phyloP scores from a whole-genome alignment of 2,888 invertebrate species.

The Serripes groenlandicus region DNA sequence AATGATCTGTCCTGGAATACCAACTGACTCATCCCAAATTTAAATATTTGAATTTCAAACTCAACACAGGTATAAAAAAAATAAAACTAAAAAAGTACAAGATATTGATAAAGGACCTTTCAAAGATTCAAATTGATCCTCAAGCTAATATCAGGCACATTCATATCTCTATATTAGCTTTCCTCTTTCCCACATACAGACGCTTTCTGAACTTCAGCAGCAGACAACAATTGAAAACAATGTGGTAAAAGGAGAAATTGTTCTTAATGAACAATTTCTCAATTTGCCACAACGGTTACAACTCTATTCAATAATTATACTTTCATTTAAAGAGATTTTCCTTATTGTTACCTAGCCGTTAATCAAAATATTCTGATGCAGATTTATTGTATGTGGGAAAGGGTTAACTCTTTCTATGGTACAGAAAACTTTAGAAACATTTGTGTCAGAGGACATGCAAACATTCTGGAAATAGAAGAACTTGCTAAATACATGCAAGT shows the following conservation, averaged over 20 bases:
- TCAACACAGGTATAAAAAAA: constrained; percentile 7
- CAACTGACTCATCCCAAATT: constrained; percentile 46
- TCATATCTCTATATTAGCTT: too few species aligned
- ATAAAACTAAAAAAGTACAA: neutral
- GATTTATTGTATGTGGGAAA: too few species aligned
- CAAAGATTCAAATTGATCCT: too few species aligned
- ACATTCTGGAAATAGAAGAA: too few species aligned
- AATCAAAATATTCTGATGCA: too few species aligned
- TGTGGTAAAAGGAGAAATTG: neutral
- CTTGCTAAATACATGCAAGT: too few species aligned
- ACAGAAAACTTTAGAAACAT: too few species aligned
- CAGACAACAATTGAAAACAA: neutral
- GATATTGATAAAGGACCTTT: neutral
- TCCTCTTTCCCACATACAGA: too few species aligned
- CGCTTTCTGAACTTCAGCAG: neutral
- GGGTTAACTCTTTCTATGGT: too few species aligned
- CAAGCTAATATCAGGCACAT: too few species aligned
- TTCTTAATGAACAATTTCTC: neutral
- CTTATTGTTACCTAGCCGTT: neutral
- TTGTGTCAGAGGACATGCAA: too few species aligned
- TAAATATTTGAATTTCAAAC: constrained; percentile 56
- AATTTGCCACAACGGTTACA: neutral
- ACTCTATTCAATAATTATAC: neutral
- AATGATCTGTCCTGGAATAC: constrained; percentile 4
- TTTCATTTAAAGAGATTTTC: neutral